Percentiles rank a stretch among this genome's conserved stretches.
phyloP scores from a whole-genome alignment of 2,113 vertebrate species.

The Puffinus mauretanicus region DNA sequence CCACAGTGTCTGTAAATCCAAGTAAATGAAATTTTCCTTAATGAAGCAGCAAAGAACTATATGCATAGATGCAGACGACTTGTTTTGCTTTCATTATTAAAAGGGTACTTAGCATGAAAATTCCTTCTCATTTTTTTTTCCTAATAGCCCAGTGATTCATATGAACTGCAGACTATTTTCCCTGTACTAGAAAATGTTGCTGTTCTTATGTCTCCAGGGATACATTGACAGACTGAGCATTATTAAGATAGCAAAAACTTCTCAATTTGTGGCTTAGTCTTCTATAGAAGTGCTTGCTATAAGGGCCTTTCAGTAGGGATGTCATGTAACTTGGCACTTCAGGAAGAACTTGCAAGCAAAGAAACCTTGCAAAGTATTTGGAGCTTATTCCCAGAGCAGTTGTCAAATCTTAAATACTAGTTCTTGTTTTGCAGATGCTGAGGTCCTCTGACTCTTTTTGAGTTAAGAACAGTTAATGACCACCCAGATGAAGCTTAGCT shows the following conservation, averaged over 20 bases:
- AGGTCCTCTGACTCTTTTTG: neutral
- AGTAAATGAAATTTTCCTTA: slow-evolving; percentile 13
- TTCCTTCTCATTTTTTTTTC: neutral
- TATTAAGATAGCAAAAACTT: neutral
- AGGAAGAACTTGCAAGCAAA: neutral
- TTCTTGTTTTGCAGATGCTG: neutral
- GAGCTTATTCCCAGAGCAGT: neutral
- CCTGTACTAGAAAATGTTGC: neutral
- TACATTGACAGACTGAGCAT: neutral
- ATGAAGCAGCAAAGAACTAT: neutral
- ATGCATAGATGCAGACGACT: neutral
- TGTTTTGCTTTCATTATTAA: slow-evolving; percentile 23
- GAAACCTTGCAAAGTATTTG: neutral
- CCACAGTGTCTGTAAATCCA: neutral
- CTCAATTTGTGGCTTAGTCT: neutral
- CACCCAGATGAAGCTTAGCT: neutral
- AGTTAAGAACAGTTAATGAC: neutral
- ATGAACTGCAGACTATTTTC: neutral
- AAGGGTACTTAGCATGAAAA: slow-evolving; percentile 25
- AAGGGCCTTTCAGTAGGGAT: neutral
- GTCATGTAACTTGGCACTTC: neutral
- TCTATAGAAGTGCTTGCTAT: neutral
- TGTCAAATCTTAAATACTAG: neutral
- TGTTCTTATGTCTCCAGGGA: neutral
- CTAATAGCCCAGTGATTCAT: neutral